These are phyloP conservation scores for Glaucidium brasilianum DNA, from an alignment of 2,113 vertebrate genomes.

Conservation along the genomic window DNA sequence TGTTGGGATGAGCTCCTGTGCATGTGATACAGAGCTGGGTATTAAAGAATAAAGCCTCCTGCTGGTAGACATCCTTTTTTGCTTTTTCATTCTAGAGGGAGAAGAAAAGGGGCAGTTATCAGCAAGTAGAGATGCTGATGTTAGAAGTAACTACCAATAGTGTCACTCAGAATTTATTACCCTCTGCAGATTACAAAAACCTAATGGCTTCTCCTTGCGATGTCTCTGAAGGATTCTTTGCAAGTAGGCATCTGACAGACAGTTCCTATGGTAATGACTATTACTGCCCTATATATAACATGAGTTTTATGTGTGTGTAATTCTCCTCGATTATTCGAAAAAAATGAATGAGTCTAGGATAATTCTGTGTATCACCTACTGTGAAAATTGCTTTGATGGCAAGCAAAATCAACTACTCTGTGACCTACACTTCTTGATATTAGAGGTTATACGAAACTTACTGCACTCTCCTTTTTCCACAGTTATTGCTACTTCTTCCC, in stretches of 20 bases:
- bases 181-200: not conserved
- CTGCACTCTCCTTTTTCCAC: constrained; percentile 19
- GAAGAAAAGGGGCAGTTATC: not conserved
- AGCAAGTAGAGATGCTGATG: not conserved
- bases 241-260: not conserved
- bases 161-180: not conserved
- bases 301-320: constrained; percentile 10
- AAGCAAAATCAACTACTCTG: constrained; percentile 24
- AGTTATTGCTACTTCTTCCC: constrained; percentile 20
- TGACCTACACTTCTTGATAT: constrained; percentile 46
- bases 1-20: not conserved
- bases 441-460: constrained; percentile 28
- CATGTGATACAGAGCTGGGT: not conserved
- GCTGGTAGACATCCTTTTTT: not conserved
- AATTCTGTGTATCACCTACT: constrained; percentile 41
- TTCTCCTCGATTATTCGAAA: constrained; percentile 33
- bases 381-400: constrained; percentile 46
- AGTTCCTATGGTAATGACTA: constrained; percentile 10
- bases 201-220: not conserved
- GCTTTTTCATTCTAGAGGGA: not conserved
- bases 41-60: not conserved
- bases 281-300: not conserved
- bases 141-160: not conserved
- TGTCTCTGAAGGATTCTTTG: not conserved
- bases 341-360: constrained; percentile 27